These are phyloP conservation scores for Drosophila novamexicana DNA, from an alignment of 1,140 invertebrate genomes.

Conservation along the genomic window DNA sequence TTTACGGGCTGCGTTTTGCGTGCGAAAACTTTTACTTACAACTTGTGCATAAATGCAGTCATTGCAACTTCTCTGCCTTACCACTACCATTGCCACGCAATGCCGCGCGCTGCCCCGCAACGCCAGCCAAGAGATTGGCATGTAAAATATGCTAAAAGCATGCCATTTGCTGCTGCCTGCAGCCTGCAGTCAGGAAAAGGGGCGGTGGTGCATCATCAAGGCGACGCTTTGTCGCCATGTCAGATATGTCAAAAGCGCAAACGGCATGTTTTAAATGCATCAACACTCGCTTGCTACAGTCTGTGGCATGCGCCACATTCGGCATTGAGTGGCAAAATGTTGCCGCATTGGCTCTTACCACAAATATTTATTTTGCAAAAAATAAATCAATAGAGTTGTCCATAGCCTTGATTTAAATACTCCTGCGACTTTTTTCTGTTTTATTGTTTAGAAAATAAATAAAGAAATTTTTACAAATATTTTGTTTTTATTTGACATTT, in stretches of 20 bases:
- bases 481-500: no score
- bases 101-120: conserved; percentile 9
- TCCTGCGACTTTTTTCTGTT: no score
- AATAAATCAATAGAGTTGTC: conserved; percentile 1
- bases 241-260: conserved; percentile 68
- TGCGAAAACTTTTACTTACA: conserved; percentile 80
- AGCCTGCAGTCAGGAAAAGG: background rate
- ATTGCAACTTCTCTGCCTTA: conserved; percentile 31
- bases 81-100: background rate
- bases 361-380: background rate
- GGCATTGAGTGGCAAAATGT: conserved; percentile 20
- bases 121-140: conserved; percentile 66
- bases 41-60: conserved; percentile 75
- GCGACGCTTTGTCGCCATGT: conserved; percentile 72
- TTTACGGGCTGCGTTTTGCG: conserved; percentile 81
- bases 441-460: no score
- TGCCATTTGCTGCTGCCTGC: conserved; percentile 58
- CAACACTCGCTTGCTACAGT: conserved; percentile 33
- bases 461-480: no score
- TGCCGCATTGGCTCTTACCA: conserved; percentile 4
- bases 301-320: conserved; percentile 6
- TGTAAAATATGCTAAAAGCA: conserved; percentile 81
- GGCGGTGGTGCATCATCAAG: conserved; percentile 28
- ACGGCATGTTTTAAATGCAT: conserved; percentile 46
- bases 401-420: background rate